Conservation (phyloP, 1,140 invertebrate species). For the Eupeodes corollae region DNA sequence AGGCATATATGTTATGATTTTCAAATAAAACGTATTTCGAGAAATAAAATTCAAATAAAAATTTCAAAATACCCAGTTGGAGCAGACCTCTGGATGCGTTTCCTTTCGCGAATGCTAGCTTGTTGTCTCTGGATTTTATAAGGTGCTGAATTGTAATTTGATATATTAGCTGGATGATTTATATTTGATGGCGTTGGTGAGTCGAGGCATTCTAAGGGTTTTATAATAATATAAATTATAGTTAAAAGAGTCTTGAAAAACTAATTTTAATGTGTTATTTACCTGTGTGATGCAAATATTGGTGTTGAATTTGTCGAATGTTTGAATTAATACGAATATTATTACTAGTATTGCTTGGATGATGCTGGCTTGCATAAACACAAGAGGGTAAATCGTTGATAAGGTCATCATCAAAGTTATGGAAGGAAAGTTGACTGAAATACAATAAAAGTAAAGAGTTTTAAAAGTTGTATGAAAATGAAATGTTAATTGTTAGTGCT, state of each 20-base stretch:
- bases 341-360: constrained; percentile 10
- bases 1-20: neutral
- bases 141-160: constrained; percentile 54
- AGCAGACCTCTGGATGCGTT: constrained; percentile 91
- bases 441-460: neutral
- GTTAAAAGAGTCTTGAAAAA: no score
- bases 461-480: no score
- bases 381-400: constrained; percentile 35
- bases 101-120: constrained; percentile 86
- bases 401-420: constrained; percentile 35
- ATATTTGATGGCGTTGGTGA: constrained; percentile 13
- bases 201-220: constrained; percentile 15
- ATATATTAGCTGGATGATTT: neutral
- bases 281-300: constrained; percentile 29
- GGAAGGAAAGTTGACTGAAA: constrained; percentile 30
- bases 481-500: no score
- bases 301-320: constrained; percentile 34
- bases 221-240: no score
- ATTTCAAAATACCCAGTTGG: constrained; percentile 53
- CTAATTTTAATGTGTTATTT: neutral
- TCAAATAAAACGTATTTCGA: neutral
- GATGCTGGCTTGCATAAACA: constrained; percentile 32
- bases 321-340: constrained; percentile 23
- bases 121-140: constrained; percentile 80
- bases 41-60: constrained; percentile 29